Base-by-base conservation (phyloP, 1,140 invertebrate genomes). In the Macrobrachium nipponense region DNA sequence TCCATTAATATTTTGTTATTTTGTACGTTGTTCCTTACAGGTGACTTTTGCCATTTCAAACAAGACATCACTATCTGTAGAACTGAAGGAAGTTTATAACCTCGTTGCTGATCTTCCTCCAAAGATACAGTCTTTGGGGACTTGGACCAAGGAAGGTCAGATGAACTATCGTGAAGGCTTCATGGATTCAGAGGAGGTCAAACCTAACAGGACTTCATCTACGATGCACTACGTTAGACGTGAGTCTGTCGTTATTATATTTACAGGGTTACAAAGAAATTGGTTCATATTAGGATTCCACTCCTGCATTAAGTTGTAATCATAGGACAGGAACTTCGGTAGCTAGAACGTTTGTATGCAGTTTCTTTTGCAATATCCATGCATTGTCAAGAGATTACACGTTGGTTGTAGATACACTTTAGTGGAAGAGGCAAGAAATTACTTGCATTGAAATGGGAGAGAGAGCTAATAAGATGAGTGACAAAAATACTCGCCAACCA, bases 131-230 rank as follows among this genome's bases (percentile, higher is more conserved):
- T 36, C 10, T 20, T 27, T 85, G 23, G 83, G 76, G 62, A 51
- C 7, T 44, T 85, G 83, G 83, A 23, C 12, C 7, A 62, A n/a
- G 2, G n/a, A 17, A 0, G 43, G 51, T 15, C 12, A 58, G 66
- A 0, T 85, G 27, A 58, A 27, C 12, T n/a, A 17, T 79, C 20
- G 44, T 66, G 17, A 60, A 59, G 58, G 66, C 58, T 14, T 27
- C 78, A 43, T 85, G 83, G 83, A 73, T 76, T 23, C 76, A 85
- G 44, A 85, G 83, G 43, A 61, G 83, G 3, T 72, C 83, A 7
- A 85, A 85, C 66, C 64, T 85, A 12, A 85, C 83, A 0, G 83
- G 83, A n/a, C 83, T 85, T 11, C 83, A 85, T 66, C 83, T 85
- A 2, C 18, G 83, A 72, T 85, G 83, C 36, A 58, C 60, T 18